Evolutionary conservation across 1,140 invertebrate species (phyloP).

Genomic region (Holotrichia oblita): DNA sequence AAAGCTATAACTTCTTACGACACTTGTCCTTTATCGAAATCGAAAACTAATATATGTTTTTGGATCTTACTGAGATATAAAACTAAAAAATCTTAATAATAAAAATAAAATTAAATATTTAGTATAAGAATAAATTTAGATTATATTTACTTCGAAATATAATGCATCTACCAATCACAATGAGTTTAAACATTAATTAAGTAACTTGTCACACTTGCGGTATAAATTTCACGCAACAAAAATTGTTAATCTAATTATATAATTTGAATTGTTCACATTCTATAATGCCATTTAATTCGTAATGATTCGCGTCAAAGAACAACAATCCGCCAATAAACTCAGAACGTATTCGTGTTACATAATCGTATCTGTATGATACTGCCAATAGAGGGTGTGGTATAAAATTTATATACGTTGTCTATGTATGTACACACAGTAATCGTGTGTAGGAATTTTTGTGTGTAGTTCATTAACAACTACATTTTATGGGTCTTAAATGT

Average conservation of each 20-base stretch:
- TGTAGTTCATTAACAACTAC: neutral
- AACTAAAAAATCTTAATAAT: no score
- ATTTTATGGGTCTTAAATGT: neutral
- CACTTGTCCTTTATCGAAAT: no score
- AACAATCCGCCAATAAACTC: neutral
- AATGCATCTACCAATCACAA: no score
- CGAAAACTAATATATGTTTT: no score
- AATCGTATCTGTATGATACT: neutral
- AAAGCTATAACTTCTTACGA: neutral
- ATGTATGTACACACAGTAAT: neutral
- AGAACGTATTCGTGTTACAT: neutral
- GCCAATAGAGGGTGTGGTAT: neutral
- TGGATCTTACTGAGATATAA: no score
- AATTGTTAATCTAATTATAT: neutral
- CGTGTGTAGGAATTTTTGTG: neutral
- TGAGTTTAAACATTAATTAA: no score
- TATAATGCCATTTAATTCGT: neutral
- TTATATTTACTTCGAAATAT: no score
- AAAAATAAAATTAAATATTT: no score
- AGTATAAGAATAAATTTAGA: no score
- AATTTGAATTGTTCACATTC: neutral
- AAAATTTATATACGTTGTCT: neutral
- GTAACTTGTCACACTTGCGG: no score
- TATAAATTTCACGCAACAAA: neutral
- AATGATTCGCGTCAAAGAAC: neutral